Evolutionary conservation across 2,888 invertebrate genomes (phyloP), one percentile per base, ranked within the genome.

Genomic region (Onchidella celtica): DNA sequence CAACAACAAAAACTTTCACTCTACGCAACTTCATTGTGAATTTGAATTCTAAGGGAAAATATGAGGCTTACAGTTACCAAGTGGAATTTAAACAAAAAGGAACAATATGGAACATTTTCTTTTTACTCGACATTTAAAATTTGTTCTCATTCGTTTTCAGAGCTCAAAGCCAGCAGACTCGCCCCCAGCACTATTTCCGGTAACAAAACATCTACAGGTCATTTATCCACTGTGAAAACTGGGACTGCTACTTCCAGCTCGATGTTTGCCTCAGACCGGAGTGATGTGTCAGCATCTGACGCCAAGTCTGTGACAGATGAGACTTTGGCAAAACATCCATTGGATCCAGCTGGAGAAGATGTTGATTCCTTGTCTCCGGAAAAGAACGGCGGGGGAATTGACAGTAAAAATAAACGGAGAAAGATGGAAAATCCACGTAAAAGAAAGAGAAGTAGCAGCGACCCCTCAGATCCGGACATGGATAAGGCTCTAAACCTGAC

Each of bases 391-490:
- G 78, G 27, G 61, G 21, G 57, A 4, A 27, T 75, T 21, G 91
- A 92, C 76, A 84, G 77, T 14, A 92, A 92, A 86, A 89, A 90
- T 80, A 91, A 92, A 27, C 84, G 93, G 17, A 79, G 93, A n/a
- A 93, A 93, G 86, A 90, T 91, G 87, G 93, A 92, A 29, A 88
- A 89, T 69, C 92, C 93, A 6, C 83, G 90, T 32, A 92, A 92
- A 82, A 86, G 92, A 40, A 89, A 89, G 72, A 86, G 89, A 40
- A 83, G 34, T 29, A 79, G n/a, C 61, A 69, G 34, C 63, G 79
- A 69, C 55, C 76, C 79, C n/a, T 14, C 34, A 68, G 27, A 68
- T 69, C 4, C 34, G 1, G 24, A 17, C 4, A 47, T 1, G 17
- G 63, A 34, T 24, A 79, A 74, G 69, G 61, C 59, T 27, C 38